Percentiles rank a stretch among this genome's conserved stretches.
Conservation (phyloP, 2,888 invertebrate species). For the Phymatocera aterrima region DNA sequence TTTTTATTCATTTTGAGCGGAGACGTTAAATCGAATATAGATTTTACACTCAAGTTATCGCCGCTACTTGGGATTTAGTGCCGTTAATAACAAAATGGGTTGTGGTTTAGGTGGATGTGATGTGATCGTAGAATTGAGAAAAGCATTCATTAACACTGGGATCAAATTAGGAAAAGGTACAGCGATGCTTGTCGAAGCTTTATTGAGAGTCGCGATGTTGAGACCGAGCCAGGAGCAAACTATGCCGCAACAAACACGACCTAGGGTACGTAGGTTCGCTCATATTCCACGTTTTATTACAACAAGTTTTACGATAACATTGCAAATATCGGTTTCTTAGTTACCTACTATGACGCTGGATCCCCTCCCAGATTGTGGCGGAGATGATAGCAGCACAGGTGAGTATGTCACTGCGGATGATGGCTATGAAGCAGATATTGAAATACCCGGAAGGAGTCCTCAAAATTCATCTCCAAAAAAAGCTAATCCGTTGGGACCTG, state of each 20-base stretch:
- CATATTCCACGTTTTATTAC: not conserved
- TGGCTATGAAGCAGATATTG: slow-evolving; percentile 82
- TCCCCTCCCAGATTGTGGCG: slow-evolving; percentile 64
- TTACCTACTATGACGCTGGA: slow-evolving; percentile 69
- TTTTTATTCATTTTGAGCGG: not conserved
- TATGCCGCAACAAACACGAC: slow-evolving; percentile 76
- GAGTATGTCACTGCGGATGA: slow-evolving; percentile 77
- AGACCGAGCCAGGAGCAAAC: slow-evolving; percentile 76
- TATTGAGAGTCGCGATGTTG: slow-evolving; percentile 77
- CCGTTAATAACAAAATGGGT: slow-evolving; percentile 29
- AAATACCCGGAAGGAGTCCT: slow-evolving; percentile 72
- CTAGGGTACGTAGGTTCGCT: slow-evolving; percentile 74
- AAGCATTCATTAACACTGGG: slow-evolving; percentile 62
- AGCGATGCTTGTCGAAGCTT: slow-evolving; percentile 76
- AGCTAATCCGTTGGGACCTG: slow-evolving; percentile 59
- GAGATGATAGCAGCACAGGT: slow-evolving; percentile 67
- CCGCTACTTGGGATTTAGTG: not conserved
- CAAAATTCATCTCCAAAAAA: slow-evolving; percentile 56
- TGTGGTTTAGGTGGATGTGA: slow-evolving; percentile 63
- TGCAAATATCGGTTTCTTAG: slow-evolving; percentile 53
- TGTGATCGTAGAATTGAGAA: slow-evolving; percentile 63
- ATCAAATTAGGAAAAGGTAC: slow-evolving; percentile 67
- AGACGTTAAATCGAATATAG: not conserved
- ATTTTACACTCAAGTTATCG: slow-evolving; percentile 47
- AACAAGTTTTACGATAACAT: slow-evolving; percentile 40